These are phyloP conservation scores for Fringilla coelebs DNA, from an alignment of 2,797 vertebrate genomes.

Conservation along the genomic window DNA sequence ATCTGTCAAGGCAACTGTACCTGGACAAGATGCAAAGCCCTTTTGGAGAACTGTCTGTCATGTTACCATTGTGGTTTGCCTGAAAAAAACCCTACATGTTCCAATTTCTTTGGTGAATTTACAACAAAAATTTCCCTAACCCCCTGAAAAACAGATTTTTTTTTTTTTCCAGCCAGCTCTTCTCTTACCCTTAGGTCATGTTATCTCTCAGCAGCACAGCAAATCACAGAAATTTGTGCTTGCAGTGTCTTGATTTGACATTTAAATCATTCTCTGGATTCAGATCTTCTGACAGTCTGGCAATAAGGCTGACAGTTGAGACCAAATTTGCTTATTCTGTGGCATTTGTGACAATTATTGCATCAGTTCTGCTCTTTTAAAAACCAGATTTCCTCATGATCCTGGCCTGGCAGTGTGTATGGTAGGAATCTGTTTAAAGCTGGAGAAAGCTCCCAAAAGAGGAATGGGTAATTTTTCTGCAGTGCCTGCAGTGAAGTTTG, in stretches of 20 bases:
- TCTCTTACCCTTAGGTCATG: slow-evolving; percentile 22
- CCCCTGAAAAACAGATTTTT: neutral
- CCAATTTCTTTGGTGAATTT: neutral
- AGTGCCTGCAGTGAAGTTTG: neutral
- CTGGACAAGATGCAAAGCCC: neutral
- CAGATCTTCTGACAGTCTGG: slow-evolving; percentile 55
- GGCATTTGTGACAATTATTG: slow-evolving; percentile 44
- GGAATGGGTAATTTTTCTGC: neutral
- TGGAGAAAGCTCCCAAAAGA: slow-evolving; percentile 20
- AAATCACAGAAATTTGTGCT: slow-evolving; percentile 39
- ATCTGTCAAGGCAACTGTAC: neutral
- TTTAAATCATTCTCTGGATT: slow-evolving; percentile 60
- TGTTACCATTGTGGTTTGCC: neutral
- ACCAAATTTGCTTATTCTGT: slow-evolving; percentile 49
- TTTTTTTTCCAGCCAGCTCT: neutral
- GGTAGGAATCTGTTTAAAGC: slow-evolving; percentile 25
- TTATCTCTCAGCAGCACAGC: neutral
- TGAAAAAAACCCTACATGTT: neutral
- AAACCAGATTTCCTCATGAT: slow-evolving; percentile 38
- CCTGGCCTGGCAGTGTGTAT: neutral
- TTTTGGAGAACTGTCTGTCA: neutral
- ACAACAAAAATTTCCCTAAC: neutral
- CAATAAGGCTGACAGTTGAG: slow-evolving; percentile 40
- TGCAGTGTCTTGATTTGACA: slow-evolving; percentile 51
- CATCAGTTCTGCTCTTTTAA: slow-evolving; percentile 32